Conservation (phyloP, 2,888 invertebrate genomes). For the Pemphredon lugubris region DNA sequence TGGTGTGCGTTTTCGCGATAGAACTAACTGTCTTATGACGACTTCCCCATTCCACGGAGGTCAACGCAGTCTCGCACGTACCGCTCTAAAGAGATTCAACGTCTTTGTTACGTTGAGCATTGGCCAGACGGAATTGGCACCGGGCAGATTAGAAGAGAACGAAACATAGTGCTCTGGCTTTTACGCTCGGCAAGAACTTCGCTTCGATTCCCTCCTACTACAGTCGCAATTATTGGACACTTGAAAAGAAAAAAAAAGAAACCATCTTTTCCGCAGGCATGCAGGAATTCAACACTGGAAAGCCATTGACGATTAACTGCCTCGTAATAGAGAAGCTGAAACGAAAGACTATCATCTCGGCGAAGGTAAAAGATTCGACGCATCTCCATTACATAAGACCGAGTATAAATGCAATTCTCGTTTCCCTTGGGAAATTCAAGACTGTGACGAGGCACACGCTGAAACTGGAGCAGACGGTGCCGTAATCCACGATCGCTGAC, state of each 20-base stretch:
- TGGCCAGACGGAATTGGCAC: constrained; percentile 7
- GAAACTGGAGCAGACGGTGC: constrained; percentile 36
- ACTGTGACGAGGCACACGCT: constrained; percentile 42
- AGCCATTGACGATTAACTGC: too few species aligned
- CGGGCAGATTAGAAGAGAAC: not conserved
- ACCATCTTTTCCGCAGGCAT: too few species aligned
- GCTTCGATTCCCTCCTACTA: too few species aligned
- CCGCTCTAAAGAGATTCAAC: not conserved
- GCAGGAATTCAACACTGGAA: too few species aligned
- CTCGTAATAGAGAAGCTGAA: too few species aligned
- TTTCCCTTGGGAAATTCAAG: constrained; percentile 53
- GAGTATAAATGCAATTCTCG: constrained; percentile 45
- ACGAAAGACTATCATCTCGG: constrained; percentile 32
- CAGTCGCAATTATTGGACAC: too few species aligned
- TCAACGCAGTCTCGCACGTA: constrained; percentile 6
- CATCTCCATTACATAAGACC: constrained; percentile 48
- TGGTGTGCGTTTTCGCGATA: not conserved
- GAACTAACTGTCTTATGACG: not conserved
- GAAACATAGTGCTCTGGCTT: too few species aligned
- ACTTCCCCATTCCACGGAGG: constrained; percentile 13
- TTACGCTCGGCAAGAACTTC: too few species aligned
- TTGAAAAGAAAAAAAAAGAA: too few species aligned
- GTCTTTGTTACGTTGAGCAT: constrained; percentile 4
- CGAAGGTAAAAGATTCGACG: constrained; percentile 29
- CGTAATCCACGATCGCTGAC: too few species aligned